Conservation (phyloP, 2,797 vertebrate species). For the Catharus ustulatus region DNA sequence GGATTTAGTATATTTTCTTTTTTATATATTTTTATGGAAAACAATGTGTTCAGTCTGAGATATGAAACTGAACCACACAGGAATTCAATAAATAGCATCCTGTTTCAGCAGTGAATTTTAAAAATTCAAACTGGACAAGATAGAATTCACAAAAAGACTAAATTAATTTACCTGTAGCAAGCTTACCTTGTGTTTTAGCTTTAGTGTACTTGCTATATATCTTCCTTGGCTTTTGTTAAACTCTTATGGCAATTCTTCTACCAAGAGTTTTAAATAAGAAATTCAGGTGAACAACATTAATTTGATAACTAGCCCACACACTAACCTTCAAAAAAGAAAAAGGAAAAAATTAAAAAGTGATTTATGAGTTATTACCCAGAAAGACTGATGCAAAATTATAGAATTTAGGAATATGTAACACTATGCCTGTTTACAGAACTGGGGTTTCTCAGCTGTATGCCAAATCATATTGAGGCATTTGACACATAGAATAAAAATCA, state of each 20-base stretch:
- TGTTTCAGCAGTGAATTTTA: background rate
- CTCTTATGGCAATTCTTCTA: background rate
- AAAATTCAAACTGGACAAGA: background rate
- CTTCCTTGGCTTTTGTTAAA: background rate
- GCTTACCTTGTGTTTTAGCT: background rate
- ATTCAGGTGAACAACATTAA: background rate
- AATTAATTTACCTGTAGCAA: background rate
- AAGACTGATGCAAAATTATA: background rate
- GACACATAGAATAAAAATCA: background rate
- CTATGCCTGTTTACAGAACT: background rate
- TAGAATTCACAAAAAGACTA: background rate
- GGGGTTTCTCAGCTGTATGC: background rate
- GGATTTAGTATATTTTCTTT: background rate
- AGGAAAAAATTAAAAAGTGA: no score
- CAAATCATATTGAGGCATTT: background rate
- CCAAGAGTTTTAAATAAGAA: background rate
- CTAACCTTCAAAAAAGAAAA: background rate
- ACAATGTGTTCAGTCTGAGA: fast-evolving
- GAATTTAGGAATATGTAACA: background rate
- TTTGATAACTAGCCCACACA: background rate
- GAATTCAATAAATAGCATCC: background rate
- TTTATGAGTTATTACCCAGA: background rate
- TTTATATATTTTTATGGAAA: background rate
- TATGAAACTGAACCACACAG: background rate
- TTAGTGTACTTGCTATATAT: background rate